Percentiles rank a stretch among this genome's conserved stretches.
These are phyloP conservation scores for Knipowitschia caucasica DNA, from an alignment of 2,797 vertebrate species.

Conservation along the genomic window DNA sequence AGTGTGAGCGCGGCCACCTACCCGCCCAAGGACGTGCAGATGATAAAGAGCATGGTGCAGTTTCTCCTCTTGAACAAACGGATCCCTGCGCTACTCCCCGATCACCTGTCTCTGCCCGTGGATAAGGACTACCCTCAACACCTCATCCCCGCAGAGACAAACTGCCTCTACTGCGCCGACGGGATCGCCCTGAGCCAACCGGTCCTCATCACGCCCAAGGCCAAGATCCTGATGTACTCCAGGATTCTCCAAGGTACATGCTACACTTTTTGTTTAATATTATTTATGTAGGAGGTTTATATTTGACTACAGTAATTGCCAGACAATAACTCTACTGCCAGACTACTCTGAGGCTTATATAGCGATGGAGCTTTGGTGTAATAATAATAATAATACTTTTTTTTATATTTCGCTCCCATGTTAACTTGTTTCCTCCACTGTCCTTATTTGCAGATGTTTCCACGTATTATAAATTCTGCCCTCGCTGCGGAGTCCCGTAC, in stretches of 20 bases:
- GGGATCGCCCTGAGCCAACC: not conserved
- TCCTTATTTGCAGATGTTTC: not conserved
- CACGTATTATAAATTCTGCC: not conserved
- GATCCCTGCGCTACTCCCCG: not conserved
- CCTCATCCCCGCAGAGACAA: not conserved
- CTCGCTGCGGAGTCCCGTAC: conserved; percentile 2
- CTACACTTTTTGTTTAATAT: not conserved
- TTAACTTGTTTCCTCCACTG: too few relatives aligned
- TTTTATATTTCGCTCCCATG: too few relatives aligned
- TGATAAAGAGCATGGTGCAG: not conserved
- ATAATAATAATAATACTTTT: too few relatives aligned
- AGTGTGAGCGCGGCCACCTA: not conserved
- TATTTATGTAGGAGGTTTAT: too few relatives aligned
- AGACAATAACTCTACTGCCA: too few relatives aligned
- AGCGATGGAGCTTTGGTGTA: too few relatives aligned
- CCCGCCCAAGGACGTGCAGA: not conserved
- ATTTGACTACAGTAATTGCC: too few relatives aligned
- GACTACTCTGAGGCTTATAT: too few relatives aligned
- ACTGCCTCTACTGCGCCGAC: not conserved
- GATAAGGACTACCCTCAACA: conserved; percentile 2
- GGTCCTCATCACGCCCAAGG: not conserved
- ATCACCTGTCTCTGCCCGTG: not conserved
- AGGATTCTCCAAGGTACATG: not conserved
- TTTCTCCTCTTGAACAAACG: not conserved
- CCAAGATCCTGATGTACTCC: not conserved